A percentile compares a stretch with the other conserved stretches of the same genome.
phyloP scores from a whole-genome alignment of 1,140 invertebrate genomes.

The Drosophila jambulina region DNA sequence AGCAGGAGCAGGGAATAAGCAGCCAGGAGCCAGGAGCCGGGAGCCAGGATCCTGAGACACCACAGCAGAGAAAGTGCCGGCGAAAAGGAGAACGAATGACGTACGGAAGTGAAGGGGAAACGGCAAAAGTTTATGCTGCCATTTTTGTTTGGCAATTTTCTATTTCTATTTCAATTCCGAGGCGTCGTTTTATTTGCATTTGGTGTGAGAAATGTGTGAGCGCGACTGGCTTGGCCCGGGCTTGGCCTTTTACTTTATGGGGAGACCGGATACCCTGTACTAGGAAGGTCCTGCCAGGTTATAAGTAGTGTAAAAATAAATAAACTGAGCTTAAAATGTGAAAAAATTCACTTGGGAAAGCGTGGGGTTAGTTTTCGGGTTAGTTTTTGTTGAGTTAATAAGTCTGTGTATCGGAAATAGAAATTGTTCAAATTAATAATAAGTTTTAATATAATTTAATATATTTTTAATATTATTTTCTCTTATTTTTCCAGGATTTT shows the following conservation, averaged over 20 bases:
- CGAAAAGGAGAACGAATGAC: conserved; percentile 39
- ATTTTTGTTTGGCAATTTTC: conserved; percentile 76
- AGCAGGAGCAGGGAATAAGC: not conserved
- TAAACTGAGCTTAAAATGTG: too few relatives aligned
- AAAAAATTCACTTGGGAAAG: too few relatives aligned
- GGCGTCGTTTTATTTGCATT: conserved; percentile 74
- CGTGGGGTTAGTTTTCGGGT: too few relatives aligned
- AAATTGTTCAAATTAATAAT: too few relatives aligned
- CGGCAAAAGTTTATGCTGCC: conserved; percentile 76
- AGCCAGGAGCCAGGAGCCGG: not conserved
- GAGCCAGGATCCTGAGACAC: not conserved
- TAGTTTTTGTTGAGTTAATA: too few relatives aligned
- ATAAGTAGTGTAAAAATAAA: too few relatives aligned
- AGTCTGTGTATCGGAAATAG: too few relatives aligned
- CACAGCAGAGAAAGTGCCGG: conserved; percentile 5
- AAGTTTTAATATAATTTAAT: too few relatives aligned
- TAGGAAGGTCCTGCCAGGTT: not conserved
- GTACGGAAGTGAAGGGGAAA: conserved; percentile 60
- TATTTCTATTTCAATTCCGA: conserved; percentile 69
- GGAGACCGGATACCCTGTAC: not conserved
- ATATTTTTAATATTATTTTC: too few relatives aligned
- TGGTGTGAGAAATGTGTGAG: conserved; percentile 36
- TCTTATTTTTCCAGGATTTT: too few relatives aligned
- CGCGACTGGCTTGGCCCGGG: conserved; percentile 12
- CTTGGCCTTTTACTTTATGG: conserved; percentile 11